Base-by-base conservation (phyloP, 2,888 invertebrate species). In the Zaprionus bogoriensis region DNA sequence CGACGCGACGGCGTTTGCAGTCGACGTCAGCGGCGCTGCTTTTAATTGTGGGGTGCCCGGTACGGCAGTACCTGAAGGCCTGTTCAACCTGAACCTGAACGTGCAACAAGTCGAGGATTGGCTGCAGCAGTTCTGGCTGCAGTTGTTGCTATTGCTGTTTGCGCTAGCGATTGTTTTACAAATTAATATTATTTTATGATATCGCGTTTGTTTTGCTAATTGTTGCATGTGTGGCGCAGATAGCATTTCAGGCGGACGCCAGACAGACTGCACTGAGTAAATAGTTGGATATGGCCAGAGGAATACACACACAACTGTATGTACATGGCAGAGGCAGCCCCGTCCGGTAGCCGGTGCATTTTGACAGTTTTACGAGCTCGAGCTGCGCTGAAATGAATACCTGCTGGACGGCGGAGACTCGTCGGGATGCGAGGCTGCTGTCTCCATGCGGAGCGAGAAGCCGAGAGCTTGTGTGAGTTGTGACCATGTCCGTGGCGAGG, bases 311-410 rank as follows among this genome's bases (percentile, higher is more conserved):
- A n/a, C n/a, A n/a, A n/a, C n/a, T n/a, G n/a, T n/a, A n/a, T n/a
- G n/a, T n/a, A n/a, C 25, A 44, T 51, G 27, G 42, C 27, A 19
- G 38, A 19, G n/a, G 44, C 51, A 58, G 32, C 32, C 59, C 64
- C 67, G 74, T 79, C 77, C 86, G 68, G 80, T 81, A 81, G 80
- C 85, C 81, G 76, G 85, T 87, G 82, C 79, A 84, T 83, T 83
- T 87, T 87, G 82, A 83, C 87, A 83, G 85, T 87, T 83, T 83
- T 83, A 83, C 85, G 87, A 87, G 87, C 85, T 82, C 87, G 69
- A 36, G 28, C 71, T 63, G 82, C 67, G 68, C 66, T 87, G 87
- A 87, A 87, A 83, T 81, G 86, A 86, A 81, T 87, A 83, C 87
- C 82, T 84, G 55, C 62, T 36, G 28, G n/a, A 47, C 28, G 38